phyloP scores from a whole-genome alignment of 92 coral and sea anemone species.

The Umimayanthus kanabou region DNA sequence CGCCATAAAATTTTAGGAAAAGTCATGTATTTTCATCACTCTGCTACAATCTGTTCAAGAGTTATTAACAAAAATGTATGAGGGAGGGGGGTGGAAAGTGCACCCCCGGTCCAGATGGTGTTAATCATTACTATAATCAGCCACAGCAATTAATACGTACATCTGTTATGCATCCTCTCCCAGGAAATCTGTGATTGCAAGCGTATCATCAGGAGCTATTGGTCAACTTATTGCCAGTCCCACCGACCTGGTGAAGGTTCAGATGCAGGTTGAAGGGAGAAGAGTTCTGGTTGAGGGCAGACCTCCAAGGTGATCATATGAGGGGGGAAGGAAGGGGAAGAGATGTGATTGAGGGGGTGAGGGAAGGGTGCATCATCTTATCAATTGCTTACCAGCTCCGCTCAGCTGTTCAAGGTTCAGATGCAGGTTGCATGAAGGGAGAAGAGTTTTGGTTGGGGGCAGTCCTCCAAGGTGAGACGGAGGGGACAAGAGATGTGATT shows the following conservation, averaged over 20 bases:
- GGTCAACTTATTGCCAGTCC: slow-evolving; percentile 81
- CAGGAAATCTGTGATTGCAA: slow-evolving; percentile 89
- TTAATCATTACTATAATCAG: too few relatives aligned
- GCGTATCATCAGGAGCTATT: slow-evolving; percentile 90
- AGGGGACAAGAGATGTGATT: too few relatives aligned
- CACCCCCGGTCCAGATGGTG: too few relatives aligned
- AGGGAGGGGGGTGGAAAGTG: too few relatives aligned
- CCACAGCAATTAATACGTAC: too few relatives aligned
- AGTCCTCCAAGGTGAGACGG: slow-evolving; percentile 38
- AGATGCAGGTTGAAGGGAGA: slow-evolving; percentile 96
- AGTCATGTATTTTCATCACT: too few relatives aligned
- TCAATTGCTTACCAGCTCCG: too few relatives aligned
- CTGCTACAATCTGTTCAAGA: too few relatives aligned
- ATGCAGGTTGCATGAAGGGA: background rate
- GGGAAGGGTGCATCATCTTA: too few relatives aligned
- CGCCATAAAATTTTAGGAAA: too few relatives aligned
- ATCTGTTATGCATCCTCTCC: background rate
- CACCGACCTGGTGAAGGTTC: slow-evolving; percentile 84
- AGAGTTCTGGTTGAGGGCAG: slow-evolving; percentile 83
- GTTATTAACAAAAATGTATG: too few relatives aligned
- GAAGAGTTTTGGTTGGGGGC: background rate
- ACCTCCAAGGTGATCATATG: slow-evolving; percentile 70
- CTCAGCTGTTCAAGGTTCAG: too few relatives aligned
- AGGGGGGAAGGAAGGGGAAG: background rate
- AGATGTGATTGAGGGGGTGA: background rate